phyloP scores from a whole-genome alignment of 1,140 invertebrate genomes.

The Tetramorium alpestre region DNA sequence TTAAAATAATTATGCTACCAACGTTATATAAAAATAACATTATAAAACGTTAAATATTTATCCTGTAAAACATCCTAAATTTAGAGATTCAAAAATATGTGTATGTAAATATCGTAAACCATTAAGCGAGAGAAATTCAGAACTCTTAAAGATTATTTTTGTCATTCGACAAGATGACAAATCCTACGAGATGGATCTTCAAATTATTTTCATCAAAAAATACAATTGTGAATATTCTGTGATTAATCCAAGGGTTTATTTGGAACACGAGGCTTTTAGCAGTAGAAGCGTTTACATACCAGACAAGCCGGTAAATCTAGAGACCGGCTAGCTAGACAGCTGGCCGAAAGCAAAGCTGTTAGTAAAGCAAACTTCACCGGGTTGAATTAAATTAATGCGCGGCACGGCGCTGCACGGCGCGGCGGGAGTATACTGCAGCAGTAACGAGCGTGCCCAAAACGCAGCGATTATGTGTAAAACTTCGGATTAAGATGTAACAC shows the following conservation, averaged over 20 bases:
- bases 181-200: neutral
- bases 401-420: slow-evolving; percentile 8
- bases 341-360: slow-evolving; percentile 59
- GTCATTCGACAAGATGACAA: neutral
- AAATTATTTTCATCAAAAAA: neutral
- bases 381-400: slow-evolving; percentile 61
- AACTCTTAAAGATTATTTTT: neutral
- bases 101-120: neutral
- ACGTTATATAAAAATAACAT: too few species aligned
- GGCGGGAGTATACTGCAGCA: slow-evolving; percentile 40
- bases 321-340: slow-evolving; percentile 55
- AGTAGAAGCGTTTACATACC: slow-evolving; percentile 44
- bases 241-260: slow-evolving; percentile 45
- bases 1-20: neutral
- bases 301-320: slow-evolving; percentile 45
- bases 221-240: neutral
- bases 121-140: neutral
- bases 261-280: slow-evolving; percentile 27
- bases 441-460: slow-evolving; percentile 51
- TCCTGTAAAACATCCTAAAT: neutral
- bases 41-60: too few species aligned
- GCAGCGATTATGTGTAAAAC: slow-evolving; percentile 58
- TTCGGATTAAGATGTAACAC: slow-evolving; percentile 59
- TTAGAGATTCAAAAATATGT: neutral
- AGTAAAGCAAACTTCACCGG: slow-evolving; percentile 60